Conservation (phyloP, 2,797 vertebrate genomes). For the Heliangelus exortis region DNA sequence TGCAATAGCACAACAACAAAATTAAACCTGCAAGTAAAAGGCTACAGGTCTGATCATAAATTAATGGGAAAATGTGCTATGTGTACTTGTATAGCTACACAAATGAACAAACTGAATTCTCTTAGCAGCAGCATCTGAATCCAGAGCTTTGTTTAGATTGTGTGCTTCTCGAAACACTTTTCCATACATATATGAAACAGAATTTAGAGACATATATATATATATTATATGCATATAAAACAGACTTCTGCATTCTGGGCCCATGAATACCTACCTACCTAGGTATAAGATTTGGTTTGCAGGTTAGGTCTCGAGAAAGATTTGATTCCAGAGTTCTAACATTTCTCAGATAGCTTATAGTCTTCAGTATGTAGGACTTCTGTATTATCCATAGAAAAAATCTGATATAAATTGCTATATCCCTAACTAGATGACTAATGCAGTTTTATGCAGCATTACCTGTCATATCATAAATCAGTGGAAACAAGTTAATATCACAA, state of each 20-base stretch:
- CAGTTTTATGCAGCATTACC: not conserved
- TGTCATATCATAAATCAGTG: not conserved
- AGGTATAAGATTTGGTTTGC: not conserved
- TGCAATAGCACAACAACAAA: not conserved
- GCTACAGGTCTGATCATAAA: not conserved
- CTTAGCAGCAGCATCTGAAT: not conserved
- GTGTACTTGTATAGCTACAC: conserved; percentile 33
- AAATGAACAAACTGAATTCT: conserved; percentile 1
- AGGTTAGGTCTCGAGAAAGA: not conserved
- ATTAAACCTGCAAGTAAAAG: not conserved
- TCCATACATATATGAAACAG: not conserved
- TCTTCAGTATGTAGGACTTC: not conserved
- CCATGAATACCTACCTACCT: not conserved
- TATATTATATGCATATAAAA: not conserved
- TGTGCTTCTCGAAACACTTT: not conserved
- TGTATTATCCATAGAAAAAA: not conserved
- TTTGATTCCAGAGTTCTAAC: not conserved
- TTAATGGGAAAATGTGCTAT: not conserved
- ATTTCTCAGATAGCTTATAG: not conserved
- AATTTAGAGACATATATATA: not conserved
- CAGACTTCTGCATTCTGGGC: not conserved
- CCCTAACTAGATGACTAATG: not conserved
- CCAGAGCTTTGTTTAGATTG: not conserved
- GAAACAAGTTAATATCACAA: not conserved
- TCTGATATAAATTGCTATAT: not conserved